These are phyloP conservation scores for Caenorhabditis brenneri DNA, from an alignment of 1,140 invertebrate species.

Conservation along the genomic window DNA sequence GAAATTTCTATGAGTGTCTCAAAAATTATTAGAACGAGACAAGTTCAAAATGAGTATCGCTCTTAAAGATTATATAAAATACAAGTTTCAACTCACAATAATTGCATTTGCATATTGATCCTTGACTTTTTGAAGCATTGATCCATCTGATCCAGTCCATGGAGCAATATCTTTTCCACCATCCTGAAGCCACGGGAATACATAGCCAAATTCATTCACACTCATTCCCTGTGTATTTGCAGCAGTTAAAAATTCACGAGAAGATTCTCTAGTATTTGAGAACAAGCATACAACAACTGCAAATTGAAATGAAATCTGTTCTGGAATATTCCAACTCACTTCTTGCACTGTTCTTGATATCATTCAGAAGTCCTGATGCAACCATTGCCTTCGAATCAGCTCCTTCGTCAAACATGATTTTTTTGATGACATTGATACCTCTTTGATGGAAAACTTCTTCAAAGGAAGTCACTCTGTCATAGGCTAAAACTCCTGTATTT, in stretches of 20 bases:
- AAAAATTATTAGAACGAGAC: too few relatives aligned
- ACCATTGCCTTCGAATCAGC: constrained; percentile 63
- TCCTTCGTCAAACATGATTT: constrained; percentile 67
- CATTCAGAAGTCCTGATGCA: constrained; percentile 60
- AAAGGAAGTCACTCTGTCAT: constrained; percentile 64
- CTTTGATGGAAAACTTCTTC: constrained; percentile 62
- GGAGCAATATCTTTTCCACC: constrained; percentile 63
- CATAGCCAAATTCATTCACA: constrained; percentile 64
- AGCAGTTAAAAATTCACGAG: constrained; percentile 68
- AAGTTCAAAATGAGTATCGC: too few relatives aligned
- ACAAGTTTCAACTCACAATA: constrained; percentile 57
- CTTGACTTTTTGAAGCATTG: constrained; percentile 61
- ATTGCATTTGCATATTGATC: constrained; percentile 63
- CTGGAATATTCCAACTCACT: constrained; percentile 51
- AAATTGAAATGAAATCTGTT: constrained; percentile 46
- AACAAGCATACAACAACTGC: constrained; percentile 69
- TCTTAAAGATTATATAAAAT: not conserved
- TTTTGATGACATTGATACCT: constrained; percentile 61
- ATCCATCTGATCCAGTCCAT: constrained; percentile 65
- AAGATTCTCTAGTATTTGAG: constrained; percentile 67
- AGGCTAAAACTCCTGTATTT: constrained; percentile 65
- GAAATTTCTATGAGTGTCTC: too few relatives aligned
- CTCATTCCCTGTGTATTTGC: constrained; percentile 62
- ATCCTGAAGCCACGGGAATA: constrained; percentile 65
- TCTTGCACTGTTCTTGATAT: constrained; percentile 64